A percentile compares a stretch with the other conserved stretches of the same genome.
These are phyloP conservation scores for Melanostigma gelatinosum DNA, from an alignment of 2,113 vertebrate species.

Conservation along the genomic window DNA sequence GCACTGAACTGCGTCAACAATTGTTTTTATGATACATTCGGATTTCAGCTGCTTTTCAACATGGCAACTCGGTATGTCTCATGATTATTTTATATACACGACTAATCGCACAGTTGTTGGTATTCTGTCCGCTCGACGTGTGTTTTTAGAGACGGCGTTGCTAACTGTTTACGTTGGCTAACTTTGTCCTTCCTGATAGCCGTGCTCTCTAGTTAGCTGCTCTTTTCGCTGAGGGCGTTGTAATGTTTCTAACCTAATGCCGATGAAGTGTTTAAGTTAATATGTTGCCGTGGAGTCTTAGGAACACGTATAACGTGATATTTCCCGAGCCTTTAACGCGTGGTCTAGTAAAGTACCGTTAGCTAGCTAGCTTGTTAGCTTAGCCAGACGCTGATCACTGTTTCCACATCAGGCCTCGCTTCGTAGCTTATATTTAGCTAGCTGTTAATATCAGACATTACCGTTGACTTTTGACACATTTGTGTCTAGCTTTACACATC, in stretches of 20 bases:
- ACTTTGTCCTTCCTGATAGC: slow-evolving; percentile 58
- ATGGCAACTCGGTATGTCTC: slow-evolving; percentile 74
- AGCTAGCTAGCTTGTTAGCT: slow-evolving; percentile 31
- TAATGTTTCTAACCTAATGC: not conserved
- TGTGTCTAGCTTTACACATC: not conserved
- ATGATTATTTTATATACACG: not conserved
- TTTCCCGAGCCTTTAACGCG: not conserved
- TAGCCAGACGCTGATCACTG: slow-evolving; percentile 36
- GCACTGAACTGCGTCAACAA: slow-evolving; percentile 85
- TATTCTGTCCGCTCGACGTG: not conserved
- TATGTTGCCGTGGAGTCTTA: not conserved
- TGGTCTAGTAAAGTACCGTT: slow-evolving; percentile 2
- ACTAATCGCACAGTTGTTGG: not conserved
- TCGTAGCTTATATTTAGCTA: not conserved
- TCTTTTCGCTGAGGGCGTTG: slow-evolving; percentile 6
- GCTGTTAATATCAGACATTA: not conserved
- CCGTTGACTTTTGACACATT: not conserved
- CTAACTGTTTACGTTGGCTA: slow-evolving; percentile 66
- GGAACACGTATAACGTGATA: accelerated
- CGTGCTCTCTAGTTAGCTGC: slow-evolving; percentile 6
- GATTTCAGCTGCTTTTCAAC: slow-evolving; percentile 50
- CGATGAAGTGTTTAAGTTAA: not conserved
- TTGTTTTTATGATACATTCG: slow-evolving; percentile 57
- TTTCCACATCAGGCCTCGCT: slow-evolving; percentile 57
- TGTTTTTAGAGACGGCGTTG: slow-evolving; percentile 40